Evolutionary conservation across 2,888 invertebrate genomes (phyloP), one percentile per base, ranked within the genome.

Genomic region (Acanthoscelides obtectus): DNA sequence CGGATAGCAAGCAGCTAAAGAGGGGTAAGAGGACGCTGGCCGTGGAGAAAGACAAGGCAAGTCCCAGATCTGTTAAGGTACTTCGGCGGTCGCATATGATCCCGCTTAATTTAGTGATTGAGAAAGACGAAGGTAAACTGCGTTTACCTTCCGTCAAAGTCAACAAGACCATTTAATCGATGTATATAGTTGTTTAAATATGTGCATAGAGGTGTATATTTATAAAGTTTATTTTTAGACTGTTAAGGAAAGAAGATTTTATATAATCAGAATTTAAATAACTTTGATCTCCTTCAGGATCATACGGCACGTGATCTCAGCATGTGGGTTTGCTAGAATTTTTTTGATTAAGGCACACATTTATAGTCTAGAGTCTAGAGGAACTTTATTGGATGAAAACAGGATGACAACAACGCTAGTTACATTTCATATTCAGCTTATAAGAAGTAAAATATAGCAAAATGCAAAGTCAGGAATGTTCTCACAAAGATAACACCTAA

Each of bases 21-120:
- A 80, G 84, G 66, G 81, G 81, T 68, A 85, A 85, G 77, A 77
- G 85, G 71, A 79, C 84, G 5, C 77, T 85, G 20, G 80, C 78
- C 70, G 75, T 82, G 67, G 85, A 85, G 66, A 84, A 83, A 77
- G 83, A 85, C 74, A 81, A 84, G 77, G 72, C 77, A 70, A 83
- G 79, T 74, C 81, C 84, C 5, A 81, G 83, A 68, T 84, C 84
- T 69, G 82, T 85, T 67, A 85, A 85, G 79, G 82, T 85, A 65
- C 74, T 84, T 64, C 77, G 84, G 17, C 80, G 84, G 22, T 80
- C 81, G 8, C 80, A 80, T 70, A 77, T 79, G 20, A 72, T 79
- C 25, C 72, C 75, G 22, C 68, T 78, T 22, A 77, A 71, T 66
- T 76, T 76, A 72, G 77, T 79, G 27, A 74, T 74, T 74, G 76